These are phyloP conservation scores for Heterodera schachtii DNA, from an alignment of 1,140 invertebrate species.

Conservation along the genomic window DNA sequence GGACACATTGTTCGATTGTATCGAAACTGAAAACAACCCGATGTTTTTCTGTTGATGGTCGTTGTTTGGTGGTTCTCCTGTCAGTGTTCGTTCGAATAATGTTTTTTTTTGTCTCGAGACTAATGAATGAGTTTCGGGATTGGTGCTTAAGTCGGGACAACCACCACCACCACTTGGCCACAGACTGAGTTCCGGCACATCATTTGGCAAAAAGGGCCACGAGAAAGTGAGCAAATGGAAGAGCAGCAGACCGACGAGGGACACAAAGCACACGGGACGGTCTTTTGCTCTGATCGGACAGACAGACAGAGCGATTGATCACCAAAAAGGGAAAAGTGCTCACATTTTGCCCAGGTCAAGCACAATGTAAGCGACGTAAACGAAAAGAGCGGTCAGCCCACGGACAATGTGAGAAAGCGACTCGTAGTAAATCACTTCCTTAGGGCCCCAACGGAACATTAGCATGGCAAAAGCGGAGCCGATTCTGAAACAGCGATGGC, in stretches of 20 bases:
- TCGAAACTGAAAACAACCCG: slow-evolving; percentile 10
- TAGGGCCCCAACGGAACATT: slow-evolving; percentile 44
- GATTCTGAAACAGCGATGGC: slow-evolving; percentile 34
- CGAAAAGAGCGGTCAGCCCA: slow-evolving; percentile 25
- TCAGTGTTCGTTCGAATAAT: no score
- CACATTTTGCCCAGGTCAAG: slow-evolving; percentile 43
- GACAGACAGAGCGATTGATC: slow-evolving; percentile 30
- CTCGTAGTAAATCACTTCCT: slow-evolving; percentile 29
- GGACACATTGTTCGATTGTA: not conserved
- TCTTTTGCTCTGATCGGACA: slow-evolving; percentile 42
- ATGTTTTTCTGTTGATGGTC: slow-evolving; percentile 7
- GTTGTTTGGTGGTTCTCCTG: no score
- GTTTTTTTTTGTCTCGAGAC: no score
- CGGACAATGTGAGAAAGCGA: slow-evolving; percentile 28
- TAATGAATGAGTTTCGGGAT: no score
- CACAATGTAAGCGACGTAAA: slow-evolving; percentile 44
- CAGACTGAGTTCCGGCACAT: slow-evolving; percentile 24
- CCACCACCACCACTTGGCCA: not conserved
- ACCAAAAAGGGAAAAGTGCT: not conserved
- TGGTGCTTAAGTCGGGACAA: no score
- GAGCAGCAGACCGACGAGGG: slow-evolving; percentile 28
- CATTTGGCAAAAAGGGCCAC: slow-evolving; percentile 41
- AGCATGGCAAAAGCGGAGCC: slow-evolving; percentile 45
- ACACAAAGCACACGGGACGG: slow-evolving; percentile 22
- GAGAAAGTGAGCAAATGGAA: slow-evolving; percentile 47